Conservation (phyloP, 23 tunicate species). For the Styela clava region DNA sequence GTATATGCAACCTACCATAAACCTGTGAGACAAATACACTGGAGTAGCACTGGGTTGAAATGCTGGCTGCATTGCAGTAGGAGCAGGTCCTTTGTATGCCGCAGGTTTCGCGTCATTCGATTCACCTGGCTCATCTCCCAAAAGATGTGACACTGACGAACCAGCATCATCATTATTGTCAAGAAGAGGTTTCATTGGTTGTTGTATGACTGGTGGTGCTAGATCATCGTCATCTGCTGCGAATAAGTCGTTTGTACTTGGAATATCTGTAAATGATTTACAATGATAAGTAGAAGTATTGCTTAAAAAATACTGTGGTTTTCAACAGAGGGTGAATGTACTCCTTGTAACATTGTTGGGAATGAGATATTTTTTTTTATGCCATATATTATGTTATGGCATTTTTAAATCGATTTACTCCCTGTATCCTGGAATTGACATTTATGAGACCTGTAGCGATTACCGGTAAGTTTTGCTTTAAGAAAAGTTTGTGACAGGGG, state of each 20-base stretch:
- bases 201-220: conserved; percentile 41
- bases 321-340: too few species aligned
- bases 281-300: background rate
- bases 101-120: background rate
- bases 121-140: conserved; percentile 1
- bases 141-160: conserved; percentile 28
- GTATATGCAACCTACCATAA: conserved; percentile 54
- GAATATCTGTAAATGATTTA: conserved; percentile 20
- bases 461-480: too few species aligned
- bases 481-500: too few species aligned
- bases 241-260: conserved; percentile 19
- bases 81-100: conserved; percentile 16
- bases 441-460: too few species aligned
- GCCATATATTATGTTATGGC: too few species aligned
- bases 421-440: too few species aligned
- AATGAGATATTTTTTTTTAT: too few species aligned
- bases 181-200: conserved; percentile 17
- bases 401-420: too few species aligned
- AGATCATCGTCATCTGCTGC: conserved; percentile 42
- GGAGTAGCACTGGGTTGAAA: conserved; percentile 84
- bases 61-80: conserved; percentile 69
- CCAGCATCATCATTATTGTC: conserved; percentile 40
- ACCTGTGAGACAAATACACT: conserved; percentile 59
- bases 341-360: too few species aligned
- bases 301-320: background rate